Base-by-base conservation (phyloP, 2,113 vertebrate species). In the Garra rufa region DNA sequence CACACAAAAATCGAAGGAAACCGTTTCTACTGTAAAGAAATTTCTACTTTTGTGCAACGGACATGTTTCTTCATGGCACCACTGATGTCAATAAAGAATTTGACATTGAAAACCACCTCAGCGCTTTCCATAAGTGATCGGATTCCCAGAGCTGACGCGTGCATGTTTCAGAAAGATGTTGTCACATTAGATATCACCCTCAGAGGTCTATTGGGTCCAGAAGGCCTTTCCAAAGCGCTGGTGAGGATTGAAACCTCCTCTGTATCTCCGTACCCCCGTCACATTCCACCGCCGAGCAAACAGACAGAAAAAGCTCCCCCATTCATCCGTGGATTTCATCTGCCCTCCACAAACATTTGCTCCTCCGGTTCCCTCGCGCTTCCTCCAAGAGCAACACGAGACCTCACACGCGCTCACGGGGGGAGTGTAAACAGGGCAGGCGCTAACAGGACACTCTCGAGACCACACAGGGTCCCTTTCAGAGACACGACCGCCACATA, bases 401-500 rank as follows among this genome's bases (percentile, higher is more conserved):
- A 87, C 86, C 83, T 80, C 86, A 87, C 86, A 85, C 83, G 76
- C 26, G 13, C 67, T 65, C 57, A 48, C 44, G 85, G 52, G n/a
- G 50, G 38, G 71, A 85, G 73, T 71, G 86, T 63, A 87, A 87
- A 87, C 83, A 87, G 67, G 26, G 44, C 65, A 46, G 46, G 34
- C 63, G 30, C 34, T 81, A 65, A 76, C 48, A 78, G 57, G 50
- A 38, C 59, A 15, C 50, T 24, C 55, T 21, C 11, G 30, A 63
- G 83, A 87, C 80, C 83, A 87, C 83, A 87, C 86, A 82, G 83
- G 30, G 74, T 26, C 74, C 48, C 73, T 75, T 85, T 87, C 74
- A 87, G 75, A 55, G 30, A 14, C 41, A 34, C 19, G 30, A 55
- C 67, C 48, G 19, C 30, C 69, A 69, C 79, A 82, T 71, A 82